phyloP scores from a whole-genome alignment of 1,140 invertebrate genomes.

The Diorhabda carinulata region DNA sequence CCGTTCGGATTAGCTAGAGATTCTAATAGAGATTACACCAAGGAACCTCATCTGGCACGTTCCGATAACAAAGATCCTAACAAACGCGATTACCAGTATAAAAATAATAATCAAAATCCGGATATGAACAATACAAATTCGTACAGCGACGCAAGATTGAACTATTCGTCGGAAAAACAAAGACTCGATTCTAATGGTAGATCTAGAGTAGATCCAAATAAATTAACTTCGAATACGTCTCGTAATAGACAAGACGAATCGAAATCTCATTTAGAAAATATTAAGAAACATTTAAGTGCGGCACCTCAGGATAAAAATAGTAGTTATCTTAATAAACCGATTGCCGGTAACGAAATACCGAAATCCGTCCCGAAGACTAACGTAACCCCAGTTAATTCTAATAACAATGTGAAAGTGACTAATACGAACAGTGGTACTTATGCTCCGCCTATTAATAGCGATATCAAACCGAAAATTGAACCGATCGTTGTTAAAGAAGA shows the following conservation, averaged over 20 bases:
- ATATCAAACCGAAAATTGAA: constrained; percentile 29
- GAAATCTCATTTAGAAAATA: constrained; percentile 30
- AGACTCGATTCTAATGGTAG: constrained; percentile 23
- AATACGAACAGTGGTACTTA: constrained; percentile 34
- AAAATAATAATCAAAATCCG: constrained; percentile 30
- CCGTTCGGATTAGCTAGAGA: constrained; percentile 33
- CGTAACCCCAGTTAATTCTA: constrained; percentile 2
- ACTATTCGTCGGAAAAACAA: constrained; percentile 17
- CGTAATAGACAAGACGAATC: constrained; percentile 28
- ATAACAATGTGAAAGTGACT: constrained; percentile 17
- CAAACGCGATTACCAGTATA: constrained; percentile 35
- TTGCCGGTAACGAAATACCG: constrained; percentile 22
- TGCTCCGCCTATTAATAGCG: constrained; percentile 11
- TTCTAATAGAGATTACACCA: constrained; percentile 21
- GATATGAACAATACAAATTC: constrained; percentile 34
- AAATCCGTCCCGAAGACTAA: constrained; percentile 43
- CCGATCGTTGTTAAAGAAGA: constrained; percentile 31
- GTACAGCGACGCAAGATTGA: constrained; percentile 21
- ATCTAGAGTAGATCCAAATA: constrained; percentile 28
- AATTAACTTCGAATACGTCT: constrained; percentile 25
- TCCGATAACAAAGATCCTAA: constrained; percentile 32
- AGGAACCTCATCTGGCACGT: constrained; percentile 8
- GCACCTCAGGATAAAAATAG: constrained; percentile 32
- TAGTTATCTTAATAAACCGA: constrained; percentile 32
- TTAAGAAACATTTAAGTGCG: constrained; percentile 39